Base-by-base conservation (phyloP, 2,113 vertebrate genomes). In the Jaculus jaculus region DNA sequence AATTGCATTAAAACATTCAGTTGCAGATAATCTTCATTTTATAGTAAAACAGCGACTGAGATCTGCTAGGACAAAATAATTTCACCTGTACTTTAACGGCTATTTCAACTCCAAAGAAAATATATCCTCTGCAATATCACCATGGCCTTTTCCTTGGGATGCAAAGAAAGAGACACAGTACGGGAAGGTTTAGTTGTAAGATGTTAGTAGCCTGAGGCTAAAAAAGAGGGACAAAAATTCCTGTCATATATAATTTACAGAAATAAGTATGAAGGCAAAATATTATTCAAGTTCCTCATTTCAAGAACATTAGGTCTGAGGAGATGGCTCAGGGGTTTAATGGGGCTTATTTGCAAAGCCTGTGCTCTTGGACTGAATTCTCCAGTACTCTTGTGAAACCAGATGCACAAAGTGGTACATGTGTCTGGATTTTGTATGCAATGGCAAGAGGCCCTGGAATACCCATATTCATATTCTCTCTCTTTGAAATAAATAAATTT, bases 101-200 rank as follows among this genome's bases (percentile, higher is more conserved):
- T 74, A 2, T 92, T 92, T 88, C 32, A 82, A 26, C 63, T 95
- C 96, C 66, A 94, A 84, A 92, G 72, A 81, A 79, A 84, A 63
- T 23, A 77, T 24, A 68, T 87, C 5, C 17, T 84, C 58, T 65
- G 34, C 13, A 58, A 23, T 1, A 47, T 2, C 16, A 79, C 37
- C 68, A 39, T 34, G 28, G 17, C 79, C 3, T 65, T 78, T 84
- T 69, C 65, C 54, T 68, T 61, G 58, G 61, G 5, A 92, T 20
- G 1, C 18, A 91, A 13, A 54, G 47, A 92, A 87, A 65, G 21
- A 13, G 37, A 69, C 13, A 66, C 9, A 83, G 23, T 86, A 88
- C 85, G 58, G 37, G 11, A 93, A 88, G 11, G 28, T 82, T 81
- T 28, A 89, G 34, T 85, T 94, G 24, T 39, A 93, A 94, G 23